A percentile compares a stretch with the other conserved stretches of the same genome.
Conservation (phyloP, 2,797 vertebrate species). For the Pangasius sanitwongsei region DNA sequence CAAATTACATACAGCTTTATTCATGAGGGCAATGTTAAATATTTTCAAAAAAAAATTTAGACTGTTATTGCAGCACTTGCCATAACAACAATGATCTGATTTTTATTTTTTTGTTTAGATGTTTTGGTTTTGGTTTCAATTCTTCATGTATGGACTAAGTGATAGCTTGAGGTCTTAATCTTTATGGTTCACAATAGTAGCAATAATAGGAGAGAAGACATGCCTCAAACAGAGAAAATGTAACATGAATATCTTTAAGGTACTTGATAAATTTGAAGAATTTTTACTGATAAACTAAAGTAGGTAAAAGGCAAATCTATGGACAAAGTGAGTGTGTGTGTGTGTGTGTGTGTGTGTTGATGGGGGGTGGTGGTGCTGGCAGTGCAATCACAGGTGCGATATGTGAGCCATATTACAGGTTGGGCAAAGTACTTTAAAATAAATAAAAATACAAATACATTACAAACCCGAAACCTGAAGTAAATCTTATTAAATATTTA, state of each 20-base stretch:
- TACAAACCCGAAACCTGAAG: no score
- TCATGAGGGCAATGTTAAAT: neutral
- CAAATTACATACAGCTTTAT: neutral
- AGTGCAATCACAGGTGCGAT: neutral
- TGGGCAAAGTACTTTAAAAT: neutral
- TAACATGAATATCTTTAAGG: neutral
- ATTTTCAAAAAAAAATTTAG: neutral
- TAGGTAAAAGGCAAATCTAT: neutral
- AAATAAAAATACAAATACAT: neutral
- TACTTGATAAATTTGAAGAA: neutral
- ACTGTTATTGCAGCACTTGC: neutral
- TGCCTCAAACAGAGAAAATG: neutral
- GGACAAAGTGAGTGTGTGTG: neutral
- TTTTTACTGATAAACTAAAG: neutral
- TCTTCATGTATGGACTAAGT: neutral
- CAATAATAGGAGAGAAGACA: neutral
- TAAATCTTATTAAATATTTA: no score
- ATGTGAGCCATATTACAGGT: neutral
- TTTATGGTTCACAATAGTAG: neutral
- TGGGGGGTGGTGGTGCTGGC: no score
- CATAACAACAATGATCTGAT: neutral
- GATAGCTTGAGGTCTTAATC: neutral
- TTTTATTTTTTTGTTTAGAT: no score
- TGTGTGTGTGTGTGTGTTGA: neutral
- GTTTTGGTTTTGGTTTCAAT: conserved; percentile 5